Percentiles rank a stretch among this genome's conserved stretches.
Conservation (phyloP, 2,113 vertebrate genomes). For the Sander vitreus region DNA sequence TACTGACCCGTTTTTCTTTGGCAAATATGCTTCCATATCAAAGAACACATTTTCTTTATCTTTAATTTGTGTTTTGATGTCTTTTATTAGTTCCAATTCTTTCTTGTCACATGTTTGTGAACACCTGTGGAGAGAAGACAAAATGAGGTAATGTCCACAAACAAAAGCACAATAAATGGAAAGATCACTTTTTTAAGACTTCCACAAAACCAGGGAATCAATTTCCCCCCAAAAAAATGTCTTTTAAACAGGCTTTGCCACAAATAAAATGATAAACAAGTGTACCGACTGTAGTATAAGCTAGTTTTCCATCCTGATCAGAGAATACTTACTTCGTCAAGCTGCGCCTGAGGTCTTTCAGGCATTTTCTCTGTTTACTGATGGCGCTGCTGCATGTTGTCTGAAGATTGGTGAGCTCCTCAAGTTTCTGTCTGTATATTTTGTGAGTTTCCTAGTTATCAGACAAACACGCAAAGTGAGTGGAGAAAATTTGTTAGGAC, state of each 20-base stretch:
- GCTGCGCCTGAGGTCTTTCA: constrained; percentile 86
- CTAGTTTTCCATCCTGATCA: not conserved
- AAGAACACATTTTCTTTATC: constrained; percentile 94
- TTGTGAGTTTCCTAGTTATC: constrained; percentile 92
- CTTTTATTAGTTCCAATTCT: constrained; percentile 85
- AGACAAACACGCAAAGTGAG: constrained; percentile 5
- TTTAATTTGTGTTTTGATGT: constrained; percentile 91
- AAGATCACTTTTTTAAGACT: not conserved
- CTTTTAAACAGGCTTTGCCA: not conserved
- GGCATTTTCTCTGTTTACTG: constrained; percentile 89
- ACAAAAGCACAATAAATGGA: not conserved
- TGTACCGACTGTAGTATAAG: not conserved
- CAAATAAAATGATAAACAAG: not conserved
- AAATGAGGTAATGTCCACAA: not conserved
- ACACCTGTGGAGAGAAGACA: constrained; percentile 79
- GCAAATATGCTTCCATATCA: constrained; percentile 98
- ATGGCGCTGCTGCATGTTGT: constrained; percentile 89
- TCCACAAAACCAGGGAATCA: not conserved
- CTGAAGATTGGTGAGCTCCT: constrained; percentile 93
- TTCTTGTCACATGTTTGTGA: constrained; percentile 81
- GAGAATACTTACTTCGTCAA: constrained; percentile 84
- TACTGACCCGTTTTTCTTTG: constrained; percentile 96
- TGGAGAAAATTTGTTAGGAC: not conserved
- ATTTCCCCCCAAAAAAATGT: not conserved
- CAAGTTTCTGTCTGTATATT: constrained; percentile 93